Evolutionary conservation across 2,888 invertebrate genomes (phyloP), one percentile per base, ranked within the genome.

Genomic region (Elaeidobius kamerunicus): DNA sequence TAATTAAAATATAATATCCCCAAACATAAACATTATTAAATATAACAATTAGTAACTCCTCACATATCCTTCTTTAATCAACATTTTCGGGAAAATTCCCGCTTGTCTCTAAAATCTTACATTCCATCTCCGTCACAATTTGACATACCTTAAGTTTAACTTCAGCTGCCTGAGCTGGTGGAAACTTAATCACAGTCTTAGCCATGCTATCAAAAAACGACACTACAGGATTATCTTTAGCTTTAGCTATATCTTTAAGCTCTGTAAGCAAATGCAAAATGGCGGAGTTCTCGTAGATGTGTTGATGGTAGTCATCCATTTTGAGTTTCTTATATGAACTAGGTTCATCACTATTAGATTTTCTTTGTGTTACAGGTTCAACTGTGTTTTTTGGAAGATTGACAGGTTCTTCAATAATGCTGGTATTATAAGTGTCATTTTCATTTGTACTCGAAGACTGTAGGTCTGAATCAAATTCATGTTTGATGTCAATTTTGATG

Each of bases 181-280:
- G 62, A 55, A 62, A 62, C 14, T 36, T 38, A 42, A 61, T 52
- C 5, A 62, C 62, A 12, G 61, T 61, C 45, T 57, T 56, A n/a
- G 61, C 60, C 60, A 62, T 62, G 19, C 60, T 58, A 6, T 59
- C 60, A 28, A 62, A 62, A 47, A 62, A 62, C 15, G 52, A 41
- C 36, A 52, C 43, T 15, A 59, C 51, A 1, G 62, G 60, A 52
- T 59, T 48, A 6, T 58, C 55, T 23, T 42, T 56, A 4, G 36
- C 35, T 40, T 48, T 56, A 16, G 58, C 39, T 35, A 59, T 32
- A 39, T 59, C 57, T 17, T 55, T 16, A 19, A 61, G 56, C 34
- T 61, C 59, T 11, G 52, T 43, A 15, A 61, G 44, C 15, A 61
- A 43, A 46, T 58, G 54, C 15, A 61, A 38, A n/a, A 47, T 49